phyloP scores from a whole-genome alignment of 2,888 invertebrate genomes.

The Trachelus troglodyta region DNA sequence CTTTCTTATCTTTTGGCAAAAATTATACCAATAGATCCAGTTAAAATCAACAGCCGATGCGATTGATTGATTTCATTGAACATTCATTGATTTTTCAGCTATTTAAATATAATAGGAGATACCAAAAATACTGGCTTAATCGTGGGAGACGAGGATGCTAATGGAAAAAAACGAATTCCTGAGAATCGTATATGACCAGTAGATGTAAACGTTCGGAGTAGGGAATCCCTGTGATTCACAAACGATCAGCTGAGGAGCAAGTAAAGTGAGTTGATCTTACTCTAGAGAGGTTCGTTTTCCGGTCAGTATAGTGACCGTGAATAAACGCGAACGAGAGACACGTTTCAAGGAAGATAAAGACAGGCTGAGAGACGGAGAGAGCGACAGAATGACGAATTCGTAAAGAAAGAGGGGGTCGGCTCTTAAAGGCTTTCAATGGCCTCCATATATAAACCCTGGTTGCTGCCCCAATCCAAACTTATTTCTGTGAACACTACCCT shows the following conservation, averaged over 20 bases:
- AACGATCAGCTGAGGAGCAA: background rate
- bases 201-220: background rate
- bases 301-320: slow-evolving; percentile 2
- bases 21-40: background rate
- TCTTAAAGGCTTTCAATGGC: slow-evolving; percentile 9
- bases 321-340: background rate
- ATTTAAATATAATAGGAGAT: background rate
- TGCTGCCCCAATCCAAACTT: slow-evolving; percentile 15
- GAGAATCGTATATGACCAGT: background rate
- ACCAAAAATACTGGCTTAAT: background rate
- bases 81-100: background rate
- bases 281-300: background rate
- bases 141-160: background rate
- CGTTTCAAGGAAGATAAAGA: background rate
- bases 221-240: background rate
- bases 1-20: background rate
- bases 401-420: slow-evolving; percentile 5
- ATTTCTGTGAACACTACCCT: slow-evolving; percentile 14
- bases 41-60: background rate
- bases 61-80: background rate
- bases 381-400: background rate
- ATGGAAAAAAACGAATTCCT: background rate
- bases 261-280: background rate
- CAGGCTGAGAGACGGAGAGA: background rate
- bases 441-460: slow-evolving; percentile 17